Evolutionary conservation across 2,113 vertebrate species (phyloP).

Genomic region (Otus sunia): DNA sequence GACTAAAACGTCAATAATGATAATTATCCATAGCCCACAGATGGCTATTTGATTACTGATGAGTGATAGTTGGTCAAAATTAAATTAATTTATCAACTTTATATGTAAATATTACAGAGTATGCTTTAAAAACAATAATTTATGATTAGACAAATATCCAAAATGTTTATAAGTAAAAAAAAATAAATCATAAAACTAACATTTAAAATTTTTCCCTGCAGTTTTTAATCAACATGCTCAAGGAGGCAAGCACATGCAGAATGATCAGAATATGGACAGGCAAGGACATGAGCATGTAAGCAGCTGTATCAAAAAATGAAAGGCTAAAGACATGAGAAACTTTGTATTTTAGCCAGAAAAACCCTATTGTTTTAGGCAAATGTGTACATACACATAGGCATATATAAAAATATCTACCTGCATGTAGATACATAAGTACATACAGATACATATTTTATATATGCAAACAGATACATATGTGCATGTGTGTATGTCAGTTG

Average conservation of each 20-base stretch:
- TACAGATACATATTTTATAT: background rate
- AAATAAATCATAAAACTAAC: background rate
- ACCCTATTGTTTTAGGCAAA: background rate
- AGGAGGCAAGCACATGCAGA: background rate
- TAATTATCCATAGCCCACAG: background rate
- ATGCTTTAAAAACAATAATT: background rate
- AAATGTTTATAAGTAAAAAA: background rate
- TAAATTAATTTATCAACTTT: background rate
- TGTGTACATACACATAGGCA: too few relatives aligned
- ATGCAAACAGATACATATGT: background rate
- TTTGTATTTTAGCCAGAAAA: background rate
- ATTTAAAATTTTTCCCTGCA: background rate
- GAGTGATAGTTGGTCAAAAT: background rate
- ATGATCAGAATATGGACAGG: background rate
- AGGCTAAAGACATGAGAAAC: background rate
- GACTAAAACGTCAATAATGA: background rate
- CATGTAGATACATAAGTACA: accelerated
- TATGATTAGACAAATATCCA: background rate
- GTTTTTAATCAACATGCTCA: background rate
- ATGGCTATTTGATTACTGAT: background rate
- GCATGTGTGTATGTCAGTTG: background rate
- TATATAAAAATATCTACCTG: background rate
- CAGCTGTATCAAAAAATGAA: background rate
- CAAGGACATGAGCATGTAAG: background rate
- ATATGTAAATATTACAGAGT: background rate